Base-by-base conservation (phyloP, 2,113 vertebrate species). In the Forbesichthys agassizii region DNA sequence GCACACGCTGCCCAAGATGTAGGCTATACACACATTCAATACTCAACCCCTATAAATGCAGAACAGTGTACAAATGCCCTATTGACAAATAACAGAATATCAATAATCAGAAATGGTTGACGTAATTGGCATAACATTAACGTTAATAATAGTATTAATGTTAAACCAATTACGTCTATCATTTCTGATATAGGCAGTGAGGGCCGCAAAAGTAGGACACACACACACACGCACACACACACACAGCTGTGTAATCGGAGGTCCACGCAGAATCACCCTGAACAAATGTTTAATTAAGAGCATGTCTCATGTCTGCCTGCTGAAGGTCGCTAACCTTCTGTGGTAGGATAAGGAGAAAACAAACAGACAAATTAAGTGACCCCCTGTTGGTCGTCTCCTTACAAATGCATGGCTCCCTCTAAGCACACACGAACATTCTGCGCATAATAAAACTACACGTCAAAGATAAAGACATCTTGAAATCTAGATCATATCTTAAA, bases 81-180 rank as follows among this genome's bases (percentile, higher is more conserved):
- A 82, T 78, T 87, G 83, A 86, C 78, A 36, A 68, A 68, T 27
- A 69, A 75, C 69, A 13, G 54, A 48, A 72, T 69, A 83, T 88
- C 77, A 77, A 81, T 87, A 64, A 79, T 61, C 57, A 75, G 62
- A 71, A 68, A n/a, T 10, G n/a, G 27, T 27, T 27, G 27, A 27
- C 27, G 27, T 27, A 27, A 27, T 27, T 27, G 27, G 2, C 27
- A 27, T 27, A 27, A 27, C 27, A 27, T 27, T 27, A 27, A 27
- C 27, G 2, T 27, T 27, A 27, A 27, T 27, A 27, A 27, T 3
- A 27, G 27, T 27, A 27, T 27, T 27, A 27, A 2, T 27, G 27
- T 27, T 27, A 27, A 1, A 20, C 20, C 27, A 27, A 27, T 27
- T 27, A 27, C 2, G 3, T 42, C 5, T 42, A 5, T 64, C 56